These are phyloP conservation scores for Diplodus puntazzo DNA, from an alignment of 2,797 vertebrate genomes.

Conservation along the genomic window DNA sequence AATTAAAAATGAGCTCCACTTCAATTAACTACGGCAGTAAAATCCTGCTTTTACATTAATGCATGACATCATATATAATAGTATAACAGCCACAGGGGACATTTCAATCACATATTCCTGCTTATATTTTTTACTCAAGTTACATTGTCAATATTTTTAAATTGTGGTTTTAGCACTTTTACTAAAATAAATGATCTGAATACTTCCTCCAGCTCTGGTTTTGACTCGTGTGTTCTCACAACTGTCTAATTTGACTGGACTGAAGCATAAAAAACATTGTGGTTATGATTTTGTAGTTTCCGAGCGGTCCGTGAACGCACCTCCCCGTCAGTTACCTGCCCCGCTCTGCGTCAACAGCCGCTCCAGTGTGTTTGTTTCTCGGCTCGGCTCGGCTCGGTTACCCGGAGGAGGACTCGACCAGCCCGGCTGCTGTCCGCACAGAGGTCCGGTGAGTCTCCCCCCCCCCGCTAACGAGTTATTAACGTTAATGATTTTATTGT, in stretches of 20 bases:
- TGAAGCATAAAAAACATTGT: neutral
- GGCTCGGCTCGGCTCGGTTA: neutral
- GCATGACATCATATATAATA: too few relatives aligned
- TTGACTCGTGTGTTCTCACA: neutral
- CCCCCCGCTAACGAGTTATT: neutral
- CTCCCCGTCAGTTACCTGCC: constrained; percentile 42
- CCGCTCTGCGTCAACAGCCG: constrained; percentile 63
- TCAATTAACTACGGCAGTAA: too few relatives aligned
- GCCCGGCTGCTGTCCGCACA: neutral
- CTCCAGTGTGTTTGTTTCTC: constrained; percentile 27
- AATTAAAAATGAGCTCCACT: too few relatives aligned
- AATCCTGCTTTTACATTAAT: too few relatives aligned
- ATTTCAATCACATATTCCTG: neutral
- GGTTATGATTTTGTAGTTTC: neutral
- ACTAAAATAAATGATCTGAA: neutral
- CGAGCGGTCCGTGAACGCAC: constrained; percentile 54
- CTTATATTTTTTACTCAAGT: neutral
- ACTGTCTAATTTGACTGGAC: neutral
- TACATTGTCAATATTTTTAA: neutral
- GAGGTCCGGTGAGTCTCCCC: constrained; percentile 59
- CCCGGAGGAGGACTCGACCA: constrained; percentile 6
- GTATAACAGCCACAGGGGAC: too few relatives aligned
- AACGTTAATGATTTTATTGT: neutral
- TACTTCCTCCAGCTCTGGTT: neutral
- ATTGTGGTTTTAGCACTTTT: neutral